Evolutionary conservation across 2,113 vertebrate species (phyloP).

Genomic region (Mesoclemmys tuberculata): DNA sequence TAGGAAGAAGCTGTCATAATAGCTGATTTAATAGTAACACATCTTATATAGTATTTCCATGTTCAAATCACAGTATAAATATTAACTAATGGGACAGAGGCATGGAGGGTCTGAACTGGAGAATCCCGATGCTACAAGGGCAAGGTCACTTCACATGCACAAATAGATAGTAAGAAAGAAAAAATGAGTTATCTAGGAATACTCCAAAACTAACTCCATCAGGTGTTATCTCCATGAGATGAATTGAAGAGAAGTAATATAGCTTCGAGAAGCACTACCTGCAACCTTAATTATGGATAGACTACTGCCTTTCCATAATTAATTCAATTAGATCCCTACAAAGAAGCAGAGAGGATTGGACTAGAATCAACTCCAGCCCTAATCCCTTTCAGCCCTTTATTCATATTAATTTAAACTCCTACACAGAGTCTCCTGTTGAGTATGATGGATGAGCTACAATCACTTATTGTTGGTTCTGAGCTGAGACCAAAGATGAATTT

Average conservation of each 20-base stretch:
- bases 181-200: not conserved
- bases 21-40: not conserved
- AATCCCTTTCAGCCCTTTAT: constrained; percentile 9
- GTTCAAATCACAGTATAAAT: not conserved
- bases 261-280: not conserved
- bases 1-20: not conserved
- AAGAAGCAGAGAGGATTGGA: not conserved
- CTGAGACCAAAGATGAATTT: not conserved
- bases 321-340: constrained; percentile 7
- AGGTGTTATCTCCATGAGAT: too few species aligned
- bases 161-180: not conserved
- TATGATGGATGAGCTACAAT: not conserved
- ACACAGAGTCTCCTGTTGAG: not conserved
- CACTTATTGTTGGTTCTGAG: not conserved
- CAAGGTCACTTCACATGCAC: not conserved
- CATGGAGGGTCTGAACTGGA: not conserved
- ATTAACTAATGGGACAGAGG: not conserved
- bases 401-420: not conserved
- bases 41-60: not conserved
- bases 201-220: not conserved
- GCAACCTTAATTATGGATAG: not conserved
- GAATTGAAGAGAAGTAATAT: not conserved
- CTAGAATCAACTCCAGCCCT: not conserved
- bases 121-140: not conserved
- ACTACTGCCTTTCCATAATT: constrained; percentile 11